Conservation (phyloP, 2,888 invertebrate species). For the Hanleya hanleyi region DNA sequence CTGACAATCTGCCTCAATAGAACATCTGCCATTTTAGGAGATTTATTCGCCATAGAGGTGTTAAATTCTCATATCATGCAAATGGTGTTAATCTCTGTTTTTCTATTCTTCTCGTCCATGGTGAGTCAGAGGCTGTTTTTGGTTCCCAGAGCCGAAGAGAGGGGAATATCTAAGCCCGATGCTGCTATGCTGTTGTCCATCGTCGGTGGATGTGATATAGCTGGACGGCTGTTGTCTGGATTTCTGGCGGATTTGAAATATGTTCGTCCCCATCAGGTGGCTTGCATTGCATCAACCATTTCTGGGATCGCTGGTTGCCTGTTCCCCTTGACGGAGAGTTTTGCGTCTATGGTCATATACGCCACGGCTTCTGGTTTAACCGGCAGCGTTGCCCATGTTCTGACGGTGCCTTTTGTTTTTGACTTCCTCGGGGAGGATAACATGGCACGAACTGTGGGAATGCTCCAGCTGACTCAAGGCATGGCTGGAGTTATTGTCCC, state of each 20-base stretch:
- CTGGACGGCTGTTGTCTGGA: neutral
- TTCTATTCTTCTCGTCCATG: neutral
- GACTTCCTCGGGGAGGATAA: no score
- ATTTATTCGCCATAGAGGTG: no score
- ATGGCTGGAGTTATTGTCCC: no score
- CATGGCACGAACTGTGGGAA: no score
- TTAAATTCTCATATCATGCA: no score
- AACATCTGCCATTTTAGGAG: no score
- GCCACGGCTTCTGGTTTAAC: neutral
- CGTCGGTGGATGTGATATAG: neutral
- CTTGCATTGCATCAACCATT: no score
- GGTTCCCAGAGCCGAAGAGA: neutral
- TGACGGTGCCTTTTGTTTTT: neutral
- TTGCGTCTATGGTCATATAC: neutral
- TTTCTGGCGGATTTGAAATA: neutral
- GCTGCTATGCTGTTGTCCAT: neutral
- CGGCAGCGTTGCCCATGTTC: neutral
- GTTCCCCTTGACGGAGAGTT: neutral
- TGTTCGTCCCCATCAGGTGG: neutral
- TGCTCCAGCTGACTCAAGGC: no score
- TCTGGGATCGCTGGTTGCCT: neutral
- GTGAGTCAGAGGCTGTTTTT: neutral
- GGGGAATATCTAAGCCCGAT: neutral
- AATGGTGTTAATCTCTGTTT: no score
- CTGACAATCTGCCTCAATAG: no score